These are phyloP conservation scores for Eonycteris spelaea DNA, from an alignment of 2,113 vertebrate genomes.

Conservation along the genomic window DNA sequence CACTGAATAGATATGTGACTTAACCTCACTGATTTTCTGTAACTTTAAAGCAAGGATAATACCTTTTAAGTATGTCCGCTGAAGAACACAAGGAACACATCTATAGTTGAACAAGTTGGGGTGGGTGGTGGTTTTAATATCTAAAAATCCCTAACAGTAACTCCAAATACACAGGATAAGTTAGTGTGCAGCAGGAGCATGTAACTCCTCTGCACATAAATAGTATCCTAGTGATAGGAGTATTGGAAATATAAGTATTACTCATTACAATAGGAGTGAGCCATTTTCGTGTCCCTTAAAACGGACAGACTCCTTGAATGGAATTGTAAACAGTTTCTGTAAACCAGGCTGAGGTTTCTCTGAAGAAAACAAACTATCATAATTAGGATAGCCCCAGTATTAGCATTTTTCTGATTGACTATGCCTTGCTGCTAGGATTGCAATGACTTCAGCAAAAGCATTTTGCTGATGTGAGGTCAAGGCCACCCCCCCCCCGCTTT, in stretches of 20 bases:
- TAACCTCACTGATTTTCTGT: neutral
- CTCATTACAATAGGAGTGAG: neutral
- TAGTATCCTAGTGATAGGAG: neutral
- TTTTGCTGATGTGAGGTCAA: constrained; percentile 3
- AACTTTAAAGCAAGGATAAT: neutral
- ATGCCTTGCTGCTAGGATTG: neutral
- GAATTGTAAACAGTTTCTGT: neutral
- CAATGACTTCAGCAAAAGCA: neutral
- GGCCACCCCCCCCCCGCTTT: neutral
- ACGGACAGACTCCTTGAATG: neutral
- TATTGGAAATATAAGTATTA: neutral
- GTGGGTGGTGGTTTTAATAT: neutral
- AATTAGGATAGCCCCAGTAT: neutral
- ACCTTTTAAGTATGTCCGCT: neutral
- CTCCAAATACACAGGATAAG: neutral
- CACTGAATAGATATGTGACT: neutral
- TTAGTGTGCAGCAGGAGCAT: neutral
- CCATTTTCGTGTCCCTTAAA: neutral
- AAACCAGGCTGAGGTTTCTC: neutral
- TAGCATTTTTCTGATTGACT: neutral
- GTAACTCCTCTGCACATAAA: neutral
- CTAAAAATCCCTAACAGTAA: neutral
- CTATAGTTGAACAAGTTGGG: neutral
- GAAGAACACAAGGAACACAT: neutral
- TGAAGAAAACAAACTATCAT: neutral